phyloP scores from a whole-genome alignment of 2,888 invertebrate genomes.

The Drosophila ezoana region DNA sequence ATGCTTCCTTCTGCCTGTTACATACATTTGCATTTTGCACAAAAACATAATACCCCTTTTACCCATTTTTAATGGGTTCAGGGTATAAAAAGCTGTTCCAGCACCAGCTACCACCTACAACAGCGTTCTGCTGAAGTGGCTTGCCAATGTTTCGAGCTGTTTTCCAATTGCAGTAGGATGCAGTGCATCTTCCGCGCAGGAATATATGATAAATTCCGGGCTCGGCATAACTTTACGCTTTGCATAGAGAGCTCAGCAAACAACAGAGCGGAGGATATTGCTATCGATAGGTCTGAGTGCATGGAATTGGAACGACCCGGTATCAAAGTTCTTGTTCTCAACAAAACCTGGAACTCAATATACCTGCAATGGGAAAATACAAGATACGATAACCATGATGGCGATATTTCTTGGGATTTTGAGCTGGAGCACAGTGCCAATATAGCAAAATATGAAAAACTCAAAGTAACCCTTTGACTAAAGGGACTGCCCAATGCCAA shows the following conservation, averaged over 20 bases:
- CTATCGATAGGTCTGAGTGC: constrained; percentile 2
- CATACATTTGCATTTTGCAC: no score
- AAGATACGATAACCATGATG: constrained; percentile 5
- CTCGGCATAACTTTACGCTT: background rate
- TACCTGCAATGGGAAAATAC: constrained; percentile 12
- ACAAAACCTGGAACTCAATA: constrained; percentile 6
- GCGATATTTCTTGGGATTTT: background rate
- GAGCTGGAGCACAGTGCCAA: background rate
- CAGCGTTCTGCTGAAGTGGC: background rate
- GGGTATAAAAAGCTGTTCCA: background rate
- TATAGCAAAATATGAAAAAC: background rate
- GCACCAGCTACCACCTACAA: background rate
- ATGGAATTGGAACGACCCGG: constrained; percentile 8
- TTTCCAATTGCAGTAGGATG: background rate
- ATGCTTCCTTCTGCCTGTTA: no score
- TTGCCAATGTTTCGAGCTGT: background rate
- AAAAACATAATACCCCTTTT: no score
- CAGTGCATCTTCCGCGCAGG: background rate
- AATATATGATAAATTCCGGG: background rate
- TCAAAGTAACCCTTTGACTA: constrained; percentile 8
- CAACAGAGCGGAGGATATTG: background rate
- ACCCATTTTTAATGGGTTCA: no score
- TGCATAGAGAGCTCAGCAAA: background rate
- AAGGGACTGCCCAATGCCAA: background rate
- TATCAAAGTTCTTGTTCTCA: background rate